phyloP scores from a whole-genome alignment of 2,797 vertebrate species.

The Falco rusticolus region DNA sequence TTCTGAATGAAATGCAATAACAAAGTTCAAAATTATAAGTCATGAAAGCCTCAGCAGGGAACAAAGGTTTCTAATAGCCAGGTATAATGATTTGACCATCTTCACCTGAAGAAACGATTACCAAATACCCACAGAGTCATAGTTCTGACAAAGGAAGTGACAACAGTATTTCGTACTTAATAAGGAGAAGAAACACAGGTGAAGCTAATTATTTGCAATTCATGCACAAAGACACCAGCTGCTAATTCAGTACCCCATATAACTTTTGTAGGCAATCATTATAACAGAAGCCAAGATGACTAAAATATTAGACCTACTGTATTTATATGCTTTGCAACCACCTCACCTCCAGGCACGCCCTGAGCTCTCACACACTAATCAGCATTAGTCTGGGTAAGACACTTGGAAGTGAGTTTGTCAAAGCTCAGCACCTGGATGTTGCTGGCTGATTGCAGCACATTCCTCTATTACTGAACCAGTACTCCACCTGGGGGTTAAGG shows the following conservation, averaged over 20 bases:
- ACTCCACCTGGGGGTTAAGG: background rate
- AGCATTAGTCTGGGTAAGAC: background rate
- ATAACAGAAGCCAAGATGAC: background rate
- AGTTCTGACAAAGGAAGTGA: fast-evolving
- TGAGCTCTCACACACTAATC: background rate
- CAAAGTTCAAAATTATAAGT: background rate
- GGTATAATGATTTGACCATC: background rate
- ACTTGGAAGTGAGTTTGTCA: background rate
- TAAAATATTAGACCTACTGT: background rate
- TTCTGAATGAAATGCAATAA: background rate
- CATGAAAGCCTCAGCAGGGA: background rate
- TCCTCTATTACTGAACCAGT: background rate
- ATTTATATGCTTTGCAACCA: background rate
- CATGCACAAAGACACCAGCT: background rate
- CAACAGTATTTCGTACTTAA: background rate
- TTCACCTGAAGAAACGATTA: background rate
- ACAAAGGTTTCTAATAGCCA: background rate
- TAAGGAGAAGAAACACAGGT: background rate
- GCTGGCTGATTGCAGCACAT: background rate
- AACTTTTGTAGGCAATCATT: background rate
- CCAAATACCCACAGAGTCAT: fast-evolving
- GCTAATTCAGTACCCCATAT: background rate
- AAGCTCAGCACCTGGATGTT: background rate
- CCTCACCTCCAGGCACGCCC: background rate
- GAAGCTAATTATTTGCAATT: background rate